Conservation (phyloP, 35 echinoderm and acorn worm genomes). For the Amphiura filiformis region DNA sequence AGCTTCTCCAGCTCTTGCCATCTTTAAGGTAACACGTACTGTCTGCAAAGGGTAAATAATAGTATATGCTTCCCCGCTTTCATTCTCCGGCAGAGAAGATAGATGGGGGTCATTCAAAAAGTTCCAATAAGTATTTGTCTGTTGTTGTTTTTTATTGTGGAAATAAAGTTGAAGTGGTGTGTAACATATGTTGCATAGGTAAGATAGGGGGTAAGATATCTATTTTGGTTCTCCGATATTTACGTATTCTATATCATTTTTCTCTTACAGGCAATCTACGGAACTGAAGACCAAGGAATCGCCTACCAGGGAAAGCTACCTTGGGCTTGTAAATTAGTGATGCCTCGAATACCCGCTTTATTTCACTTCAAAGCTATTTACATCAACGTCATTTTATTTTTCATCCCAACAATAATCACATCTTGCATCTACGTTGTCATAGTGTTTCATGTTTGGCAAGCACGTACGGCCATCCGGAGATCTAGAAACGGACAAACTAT, state of each 20-base stretch:
- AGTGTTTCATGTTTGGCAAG: constrained; percentile 28
- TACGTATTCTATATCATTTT: too few species aligned
- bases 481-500: neutral
- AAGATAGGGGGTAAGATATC: too few species aligned
- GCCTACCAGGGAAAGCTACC: constrained; percentile 9
- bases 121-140: too few species aligned
- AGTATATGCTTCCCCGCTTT: too few species aligned
- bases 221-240: too few species aligned
- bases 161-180: too few species aligned
- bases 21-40: constrained; percentile 30
- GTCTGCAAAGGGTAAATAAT: too few species aligned
- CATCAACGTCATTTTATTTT: constrained; percentile 62
- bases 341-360: constrained; percentile 3
- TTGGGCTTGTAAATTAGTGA: constrained; percentile 48
- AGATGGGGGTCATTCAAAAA: too few species aligned
- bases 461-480: neutral
- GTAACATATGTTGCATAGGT: too few species aligned
- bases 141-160: too few species aligned
- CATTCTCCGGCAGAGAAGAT: too few species aligned
- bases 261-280: constrained; percentile 1
- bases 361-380: constrained; percentile 55
- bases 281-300: neutral
- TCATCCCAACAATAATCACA: constrained; percentile 45
- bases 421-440: constrained; percentile 33
- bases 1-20: constrained; percentile 40